These are phyloP conservation scores for Cotesia glomerata DNA, from an alignment of 1,140 invertebrate species.

Conservation along the genomic window DNA sequence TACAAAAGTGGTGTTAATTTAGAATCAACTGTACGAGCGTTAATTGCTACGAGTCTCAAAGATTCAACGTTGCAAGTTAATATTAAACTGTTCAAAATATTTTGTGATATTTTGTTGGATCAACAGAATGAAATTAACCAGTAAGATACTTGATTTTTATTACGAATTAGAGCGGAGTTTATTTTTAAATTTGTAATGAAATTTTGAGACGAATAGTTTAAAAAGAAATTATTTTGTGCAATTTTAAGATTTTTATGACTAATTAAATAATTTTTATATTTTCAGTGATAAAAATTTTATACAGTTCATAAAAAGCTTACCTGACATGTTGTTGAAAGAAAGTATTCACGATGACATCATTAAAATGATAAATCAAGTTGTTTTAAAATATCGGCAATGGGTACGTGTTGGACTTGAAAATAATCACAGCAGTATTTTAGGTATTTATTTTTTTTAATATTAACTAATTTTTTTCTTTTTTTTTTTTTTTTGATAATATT, in stretches of 20 bases:
- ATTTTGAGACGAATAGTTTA: too few species aligned
- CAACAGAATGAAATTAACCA: constrained; percentile 54
- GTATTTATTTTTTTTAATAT: not conserved
- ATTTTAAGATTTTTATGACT: not conserved
- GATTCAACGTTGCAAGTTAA: constrained; percentile 42
- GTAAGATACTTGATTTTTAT: constrained; percentile 33
- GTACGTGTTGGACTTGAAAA: constrained; percentile 44
- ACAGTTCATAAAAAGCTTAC: constrained; percentile 49
- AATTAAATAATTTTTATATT: constrained; percentile 25
- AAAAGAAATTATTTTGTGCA: too few species aligned
- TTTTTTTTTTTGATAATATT: too few species aligned
- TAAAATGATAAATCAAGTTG: constrained; percentile 50
- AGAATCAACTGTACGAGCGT: constrained; percentile 36
- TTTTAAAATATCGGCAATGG: constrained; percentile 49
- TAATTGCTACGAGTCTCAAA: constrained; percentile 42
- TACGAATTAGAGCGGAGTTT: not conserved
- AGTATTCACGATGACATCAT: constrained; percentile 51
- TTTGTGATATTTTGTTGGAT: constrained; percentile 60
- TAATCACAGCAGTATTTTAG: constrained; percentile 45
- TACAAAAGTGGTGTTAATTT: constrained; percentile 47
- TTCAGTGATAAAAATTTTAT: constrained; percentile 49
- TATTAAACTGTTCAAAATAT: constrained; percentile 46
- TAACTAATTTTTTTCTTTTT: too few species aligned
- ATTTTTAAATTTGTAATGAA: too few species aligned
- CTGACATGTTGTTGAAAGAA: constrained; percentile 45